Percentiles rank a stretch among this genome's conserved stretches.
These are phyloP conservation scores for Menidia menidia DNA, from an alignment of 2,797 vertebrate genomes.

Conservation along the genomic window DNA sequence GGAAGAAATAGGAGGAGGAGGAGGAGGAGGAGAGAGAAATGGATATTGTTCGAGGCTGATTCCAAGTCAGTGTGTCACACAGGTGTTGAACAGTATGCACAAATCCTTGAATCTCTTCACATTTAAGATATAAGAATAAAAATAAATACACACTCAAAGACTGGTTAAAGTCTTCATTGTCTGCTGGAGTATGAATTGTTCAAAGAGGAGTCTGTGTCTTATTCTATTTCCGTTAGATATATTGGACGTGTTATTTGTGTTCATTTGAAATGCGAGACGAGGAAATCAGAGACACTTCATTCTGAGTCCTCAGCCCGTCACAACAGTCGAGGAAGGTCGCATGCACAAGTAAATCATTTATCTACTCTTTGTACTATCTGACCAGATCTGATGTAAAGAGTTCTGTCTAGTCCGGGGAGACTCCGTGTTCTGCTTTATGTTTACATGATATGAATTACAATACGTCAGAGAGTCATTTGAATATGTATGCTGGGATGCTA, in stretches of 20 bases:
- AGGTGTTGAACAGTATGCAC: not conserved
- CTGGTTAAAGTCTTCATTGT: not conserved
- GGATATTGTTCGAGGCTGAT: not conserved
- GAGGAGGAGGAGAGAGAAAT: not conserved
- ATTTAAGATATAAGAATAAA: not conserved
- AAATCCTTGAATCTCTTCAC: conserved; percentile 2
- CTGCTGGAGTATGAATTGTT: not conserved
- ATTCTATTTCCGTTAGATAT: too few relatives aligned
- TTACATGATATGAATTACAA: too few relatives aligned
- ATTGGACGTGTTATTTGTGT: too few relatives aligned
- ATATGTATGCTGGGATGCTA: not conserved
- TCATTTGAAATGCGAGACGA: not conserved
- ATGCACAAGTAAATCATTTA: not conserved
- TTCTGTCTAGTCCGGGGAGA: too few relatives aligned
- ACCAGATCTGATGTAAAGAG: too few relatives aligned
- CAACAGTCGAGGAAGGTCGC: not conserved
- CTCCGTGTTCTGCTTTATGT: too few relatives aligned
- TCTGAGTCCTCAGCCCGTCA: not conserved
- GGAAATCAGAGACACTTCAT: not conserved
- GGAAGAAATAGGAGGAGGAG: conserved; percentile 11
- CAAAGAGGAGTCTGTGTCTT: not conserved
- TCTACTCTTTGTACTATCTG: not conserved
- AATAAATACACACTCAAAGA: not conserved
- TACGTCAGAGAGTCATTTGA: not conserved
- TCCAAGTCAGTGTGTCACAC: conserved; percentile 3